Evolutionary conservation across 2,797 vertebrate species (phyloP), one percentile per base, ranked within the genome.

Genomic region (Artibeus jamaicensis): DNA sequence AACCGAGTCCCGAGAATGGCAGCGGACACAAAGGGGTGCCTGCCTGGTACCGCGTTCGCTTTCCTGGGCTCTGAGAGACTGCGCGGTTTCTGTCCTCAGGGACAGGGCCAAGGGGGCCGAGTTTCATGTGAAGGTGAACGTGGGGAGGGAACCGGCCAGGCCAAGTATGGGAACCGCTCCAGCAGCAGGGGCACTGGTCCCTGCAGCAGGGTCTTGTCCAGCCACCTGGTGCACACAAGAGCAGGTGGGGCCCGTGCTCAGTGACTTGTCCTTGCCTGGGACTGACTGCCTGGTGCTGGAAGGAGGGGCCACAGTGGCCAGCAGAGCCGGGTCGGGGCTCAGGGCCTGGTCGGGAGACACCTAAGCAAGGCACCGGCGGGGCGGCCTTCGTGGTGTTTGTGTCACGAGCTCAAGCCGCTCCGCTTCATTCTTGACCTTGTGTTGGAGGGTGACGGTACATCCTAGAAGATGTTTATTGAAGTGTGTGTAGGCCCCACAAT

Each of bases 321-420:
- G 19, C 15, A 48, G 37, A 53, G 26, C 48, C 5, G 26, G 18
- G 46, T 68, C 0, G 11, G 16, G 44, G 73, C 70, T 29, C 3
- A 46, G 10, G 34, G 22, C 53, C n/a, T 2, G 57, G 53, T n/a
- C 7, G 34, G 62, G 12, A 32, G 65, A 62, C 0, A 0, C 44
- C 10, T 9, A 6, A 12, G n/a, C 55, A 29, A 74, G 44, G 29
- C 21, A 9, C 50, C 24, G 9, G 1, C 0, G 3, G 2, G 32
- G 15, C 9, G 0, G 2, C 14, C 1, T 0, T 1, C 0, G 1
- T 4, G 53, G n/a, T 24, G 10, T 5, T 5, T 46, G 59, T 15
- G 42, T 59, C 78, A 18, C 37, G 16, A 6, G 32, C 14, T 10
- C 15, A 50, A 81, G 55, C 29, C 4, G 37, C 24, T 57, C 24